phyloP scores from a whole-genome alignment of 2,797 vertebrate species.

The Onychomys torridus region DNA sequence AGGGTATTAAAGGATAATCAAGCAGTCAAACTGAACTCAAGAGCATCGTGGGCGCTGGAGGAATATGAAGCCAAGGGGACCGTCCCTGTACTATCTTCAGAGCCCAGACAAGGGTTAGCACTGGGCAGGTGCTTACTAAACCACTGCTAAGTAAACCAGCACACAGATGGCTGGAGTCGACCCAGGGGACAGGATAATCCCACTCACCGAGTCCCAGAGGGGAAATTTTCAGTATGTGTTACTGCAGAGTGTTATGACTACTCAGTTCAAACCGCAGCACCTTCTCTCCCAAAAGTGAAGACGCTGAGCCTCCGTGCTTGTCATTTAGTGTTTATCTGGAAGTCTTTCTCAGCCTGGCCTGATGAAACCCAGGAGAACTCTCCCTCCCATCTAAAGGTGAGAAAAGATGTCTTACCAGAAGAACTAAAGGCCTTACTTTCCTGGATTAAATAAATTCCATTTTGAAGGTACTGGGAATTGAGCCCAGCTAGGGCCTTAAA shows the following conservation, averaged over 20 bases:
- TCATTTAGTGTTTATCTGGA: neutral
- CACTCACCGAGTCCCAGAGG: neutral
- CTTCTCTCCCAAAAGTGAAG: neutral
- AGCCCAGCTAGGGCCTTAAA: neutral
- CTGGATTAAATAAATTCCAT: neutral
- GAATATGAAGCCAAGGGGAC: accelerated
- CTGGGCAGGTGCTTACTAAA: neutral
- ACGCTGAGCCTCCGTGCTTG: neutral
- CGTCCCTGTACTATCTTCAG: accelerated
- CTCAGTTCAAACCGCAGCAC: neutral
- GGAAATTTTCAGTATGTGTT: neutral
- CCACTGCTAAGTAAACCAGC: neutral
- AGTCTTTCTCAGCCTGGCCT: neutral
- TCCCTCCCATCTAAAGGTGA: neutral
- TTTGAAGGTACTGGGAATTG: neutral
- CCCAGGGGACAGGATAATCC: neutral
- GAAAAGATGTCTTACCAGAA: neutral
- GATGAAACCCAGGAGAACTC: neutral
- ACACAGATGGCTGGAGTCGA: neutral
- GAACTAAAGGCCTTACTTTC: conserved; percentile 8
- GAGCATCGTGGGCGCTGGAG: neutral
- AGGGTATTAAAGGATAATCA: neutral
- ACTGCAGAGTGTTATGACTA: neutral
- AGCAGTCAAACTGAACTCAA: neutral
- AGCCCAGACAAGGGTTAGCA: neutral